phyloP scores from a whole-genome alignment of 2,888 invertebrate genomes.

The Chymomyza procnemis region DNA sequence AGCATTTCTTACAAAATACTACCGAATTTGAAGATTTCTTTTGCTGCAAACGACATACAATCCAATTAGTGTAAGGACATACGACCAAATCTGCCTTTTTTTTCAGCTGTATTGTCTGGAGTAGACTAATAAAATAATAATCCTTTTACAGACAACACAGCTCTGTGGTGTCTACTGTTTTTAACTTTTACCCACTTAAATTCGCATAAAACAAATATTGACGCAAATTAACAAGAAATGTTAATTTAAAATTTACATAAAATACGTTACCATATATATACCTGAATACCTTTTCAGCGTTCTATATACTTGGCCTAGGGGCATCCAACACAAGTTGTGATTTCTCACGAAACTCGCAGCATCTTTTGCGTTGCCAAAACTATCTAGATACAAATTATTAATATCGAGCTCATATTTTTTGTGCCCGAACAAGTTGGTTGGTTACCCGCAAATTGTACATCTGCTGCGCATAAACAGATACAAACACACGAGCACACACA shows the following conservation, averaged over 20 bases:
- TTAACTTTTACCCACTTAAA: neutral
- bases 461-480: conserved; percentile 66
- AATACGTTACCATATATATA: too few relatives aligned
- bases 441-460: conserved; percentile 57
- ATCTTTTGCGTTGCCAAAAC: conserved; percentile 46
- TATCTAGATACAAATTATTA: conserved; percentile 76
- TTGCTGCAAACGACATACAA: too few relatives aligned
- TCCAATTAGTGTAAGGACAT: too few relatives aligned
- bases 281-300: too few relatives aligned
- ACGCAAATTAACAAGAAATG: conserved; percentile 49
- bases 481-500: conserved; percentile 31
- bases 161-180: neutral
- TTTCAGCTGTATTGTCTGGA: too few relatives aligned
- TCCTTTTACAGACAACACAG: too few relatives aligned
- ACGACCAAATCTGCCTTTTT: too few relatives aligned
- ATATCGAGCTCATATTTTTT: conserved; percentile 74
- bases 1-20: too few relatives aligned
- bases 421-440: conserved; percentile 58
- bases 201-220: conserved; percentile 48
- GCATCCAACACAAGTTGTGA: conserved; percentile 12
- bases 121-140: too few relatives aligned
- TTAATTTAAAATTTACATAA: neutral
- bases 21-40: too few relatives aligned
- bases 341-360: conserved; percentile 57
- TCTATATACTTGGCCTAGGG: neutral